A percentile compares a stretch with the other conserved stretches of the same genome.
Conservation (phyloP, 2,888 invertebrate genomes). For the Eurytoma adleriae region DNA sequence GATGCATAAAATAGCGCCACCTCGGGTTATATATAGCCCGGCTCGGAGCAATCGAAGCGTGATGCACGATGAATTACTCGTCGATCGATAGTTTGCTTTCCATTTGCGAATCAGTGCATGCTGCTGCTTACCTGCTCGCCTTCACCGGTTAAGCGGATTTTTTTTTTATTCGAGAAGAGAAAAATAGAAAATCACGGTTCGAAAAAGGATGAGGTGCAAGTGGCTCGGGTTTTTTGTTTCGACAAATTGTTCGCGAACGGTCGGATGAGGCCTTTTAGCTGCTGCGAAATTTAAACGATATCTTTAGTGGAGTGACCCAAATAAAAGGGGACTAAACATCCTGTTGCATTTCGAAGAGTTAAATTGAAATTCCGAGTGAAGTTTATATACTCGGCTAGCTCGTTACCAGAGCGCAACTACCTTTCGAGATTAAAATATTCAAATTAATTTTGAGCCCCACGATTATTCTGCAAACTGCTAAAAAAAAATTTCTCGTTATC, state of each 20-base stretch:
- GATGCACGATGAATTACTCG: slow-evolving; percentile 9
- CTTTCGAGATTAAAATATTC: slow-evolving; percentile 21
- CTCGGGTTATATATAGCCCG: neutral
- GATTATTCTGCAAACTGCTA: neutral
- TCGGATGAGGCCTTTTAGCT: too few species aligned
- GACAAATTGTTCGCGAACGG: neutral
- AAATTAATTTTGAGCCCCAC: neutral
- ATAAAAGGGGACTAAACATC: neutral
- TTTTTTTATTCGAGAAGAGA: neutral
- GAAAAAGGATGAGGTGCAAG: too few species aligned
- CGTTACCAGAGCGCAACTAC: neutral
- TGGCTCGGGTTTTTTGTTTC: neutral
- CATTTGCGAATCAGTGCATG: slow-evolving; percentile 3
- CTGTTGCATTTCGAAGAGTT: slow-evolving; percentile 9
- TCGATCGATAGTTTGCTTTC: slow-evolving; percentile 15
- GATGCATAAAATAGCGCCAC: too few species aligned
- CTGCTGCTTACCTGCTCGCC: too few species aligned
- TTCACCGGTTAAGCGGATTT: too few species aligned
- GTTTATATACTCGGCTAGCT: neutral
- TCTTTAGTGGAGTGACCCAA: neutral
- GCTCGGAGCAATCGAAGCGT: neutral
- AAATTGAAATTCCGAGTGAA: slow-evolving; percentile 4
- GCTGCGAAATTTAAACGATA: neutral
- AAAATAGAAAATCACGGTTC: too few species aligned
- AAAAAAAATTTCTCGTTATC: neutral